Evolutionary conservation across 2,797 vertebrate species (phyloP).

Genomic region (Myotis vivesi): DNA sequence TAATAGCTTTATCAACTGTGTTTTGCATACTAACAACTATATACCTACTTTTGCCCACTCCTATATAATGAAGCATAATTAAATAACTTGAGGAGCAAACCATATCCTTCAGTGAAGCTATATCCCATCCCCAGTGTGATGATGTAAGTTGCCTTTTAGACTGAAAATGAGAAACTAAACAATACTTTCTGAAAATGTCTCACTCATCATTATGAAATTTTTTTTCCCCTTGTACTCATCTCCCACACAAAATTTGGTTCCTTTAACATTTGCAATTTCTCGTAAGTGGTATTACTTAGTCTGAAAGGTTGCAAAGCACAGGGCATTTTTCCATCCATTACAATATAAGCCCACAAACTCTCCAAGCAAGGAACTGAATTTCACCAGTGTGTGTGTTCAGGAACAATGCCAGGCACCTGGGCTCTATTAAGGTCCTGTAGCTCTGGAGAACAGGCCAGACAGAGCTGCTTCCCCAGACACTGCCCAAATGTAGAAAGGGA

Average conservation of each 20-base stretch:
- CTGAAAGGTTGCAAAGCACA: slow-evolving; percentile 52
- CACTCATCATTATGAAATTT: slow-evolving; percentile 63
- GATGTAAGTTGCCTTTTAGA: slow-evolving; percentile 25
- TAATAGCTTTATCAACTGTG: neutral
- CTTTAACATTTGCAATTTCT: slow-evolving; percentile 64
- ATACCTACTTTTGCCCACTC: neutral
- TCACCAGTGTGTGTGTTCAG: slow-evolving; percentile 17
- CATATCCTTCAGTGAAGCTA: neutral
- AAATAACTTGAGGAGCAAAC: neutral
- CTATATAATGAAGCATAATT: neutral
- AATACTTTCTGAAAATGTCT: slow-evolving; percentile 52
- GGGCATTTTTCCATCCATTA: slow-evolving; percentile 53
- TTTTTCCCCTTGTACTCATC: slow-evolving; percentile 34
- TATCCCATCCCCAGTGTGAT: neutral
- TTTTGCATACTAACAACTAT: neutral
- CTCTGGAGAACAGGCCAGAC: neutral
- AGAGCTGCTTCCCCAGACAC: neutral
- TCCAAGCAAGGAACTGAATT: slow-evolving; percentile 30
- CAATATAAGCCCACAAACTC: slow-evolving; percentile 42
- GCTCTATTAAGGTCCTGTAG: slow-evolving; percentile 45
- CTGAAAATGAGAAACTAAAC: slow-evolving; percentile 42
- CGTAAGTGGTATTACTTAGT: slow-evolving; percentile 49
- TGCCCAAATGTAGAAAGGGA: neutral
- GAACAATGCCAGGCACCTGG: slow-evolving; percentile 41
- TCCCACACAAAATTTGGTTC: slow-evolving; percentile 55